Conservation (phyloP, 2,113 vertebrate species). For the Prinia subflava region DNA sequence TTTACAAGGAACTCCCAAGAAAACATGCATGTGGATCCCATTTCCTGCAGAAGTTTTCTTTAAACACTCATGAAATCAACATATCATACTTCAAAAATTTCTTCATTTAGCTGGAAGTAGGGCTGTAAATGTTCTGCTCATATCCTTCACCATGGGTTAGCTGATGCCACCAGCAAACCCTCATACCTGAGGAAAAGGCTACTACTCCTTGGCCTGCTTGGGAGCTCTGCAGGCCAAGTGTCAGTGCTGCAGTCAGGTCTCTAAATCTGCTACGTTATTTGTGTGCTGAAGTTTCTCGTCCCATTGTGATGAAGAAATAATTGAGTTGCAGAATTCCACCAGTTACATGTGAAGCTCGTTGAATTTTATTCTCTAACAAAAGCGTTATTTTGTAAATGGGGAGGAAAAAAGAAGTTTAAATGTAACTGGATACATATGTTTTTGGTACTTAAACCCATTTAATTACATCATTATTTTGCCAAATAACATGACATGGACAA, state of each 20-base stretch:
- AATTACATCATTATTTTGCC: conserved; percentile 29
- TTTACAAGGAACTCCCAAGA: conserved; percentile 12
- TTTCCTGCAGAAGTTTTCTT: conserved; percentile 38
- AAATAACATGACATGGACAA: conserved; percentile 44
- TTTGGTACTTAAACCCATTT: conserved; percentile 21
- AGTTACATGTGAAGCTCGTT: conserved; percentile 6
- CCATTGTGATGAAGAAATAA: conserved; percentile 41
- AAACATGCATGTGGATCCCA: background rate
- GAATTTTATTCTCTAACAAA: conserved; percentile 7
- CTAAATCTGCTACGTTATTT: conserved; percentile 4
- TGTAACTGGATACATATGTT: conserved; percentile 5
- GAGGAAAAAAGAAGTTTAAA: background rate
- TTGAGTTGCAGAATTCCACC: background rate
- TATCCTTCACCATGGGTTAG: background rate
- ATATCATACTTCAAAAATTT: background rate
- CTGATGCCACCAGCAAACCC: background rate
- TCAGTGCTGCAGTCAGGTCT: background rate
- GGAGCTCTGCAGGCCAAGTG: background rate
- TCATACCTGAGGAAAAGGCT: conserved; percentile 5
- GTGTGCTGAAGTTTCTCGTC: conserved; percentile 8
- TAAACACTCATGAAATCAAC: background rate
- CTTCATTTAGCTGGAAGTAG: background rate
- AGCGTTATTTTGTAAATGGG: background rate
- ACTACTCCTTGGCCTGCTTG: background rate
- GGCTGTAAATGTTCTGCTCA: background rate